Conservation (phyloP, 2,797 vertebrate genomes). For the Hozukius guyotensis region DNA sequence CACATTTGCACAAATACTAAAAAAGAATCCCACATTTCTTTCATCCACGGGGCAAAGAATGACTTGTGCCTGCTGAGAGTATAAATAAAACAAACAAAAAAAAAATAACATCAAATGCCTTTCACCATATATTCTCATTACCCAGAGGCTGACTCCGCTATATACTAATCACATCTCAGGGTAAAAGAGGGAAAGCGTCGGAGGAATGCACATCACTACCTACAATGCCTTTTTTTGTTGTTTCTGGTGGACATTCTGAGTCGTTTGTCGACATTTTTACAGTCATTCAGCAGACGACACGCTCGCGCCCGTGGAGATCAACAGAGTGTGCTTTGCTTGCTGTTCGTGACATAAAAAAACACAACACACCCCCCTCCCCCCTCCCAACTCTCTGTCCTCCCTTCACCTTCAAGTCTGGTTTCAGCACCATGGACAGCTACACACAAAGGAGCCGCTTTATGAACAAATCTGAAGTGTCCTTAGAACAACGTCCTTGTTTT, state of each 20-base stretch:
- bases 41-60: conserved; percentile 32
- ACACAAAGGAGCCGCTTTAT: conserved; percentile 6
- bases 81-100: conserved; percentile 48
- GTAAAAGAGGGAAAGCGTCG: conserved; percentile 18
- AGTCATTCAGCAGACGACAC: conserved; percentile 13
- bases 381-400: neutral
- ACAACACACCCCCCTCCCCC: too few species aligned
- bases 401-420: conserved; percentile 20
- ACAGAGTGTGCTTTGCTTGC: conserved; percentile 17
- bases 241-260: conserved; percentile 1
- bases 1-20: neutral
- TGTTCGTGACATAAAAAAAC: neutral
- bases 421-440: conserved; percentile 59
- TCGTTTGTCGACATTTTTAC: conserved; percentile 18
- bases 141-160: conserved; percentile 39
- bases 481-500: conserved; percentile 22
- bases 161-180: conserved; percentile 51
- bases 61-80: conserved; percentile 26
- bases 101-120: conserved; percentile 43
- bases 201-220: conserved; percentile 34
- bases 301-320: conserved; percentile 19
- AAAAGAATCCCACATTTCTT: conserved; percentile 4
- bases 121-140: conserved; percentile 64
- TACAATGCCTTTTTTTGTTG: neutral
- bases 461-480: conserved; percentile 32